Evolutionary conservation across 2,888 invertebrate species (phyloP), one percentile per base, ranked within the genome.

Genomic region (Macrophya annulata): DNA sequence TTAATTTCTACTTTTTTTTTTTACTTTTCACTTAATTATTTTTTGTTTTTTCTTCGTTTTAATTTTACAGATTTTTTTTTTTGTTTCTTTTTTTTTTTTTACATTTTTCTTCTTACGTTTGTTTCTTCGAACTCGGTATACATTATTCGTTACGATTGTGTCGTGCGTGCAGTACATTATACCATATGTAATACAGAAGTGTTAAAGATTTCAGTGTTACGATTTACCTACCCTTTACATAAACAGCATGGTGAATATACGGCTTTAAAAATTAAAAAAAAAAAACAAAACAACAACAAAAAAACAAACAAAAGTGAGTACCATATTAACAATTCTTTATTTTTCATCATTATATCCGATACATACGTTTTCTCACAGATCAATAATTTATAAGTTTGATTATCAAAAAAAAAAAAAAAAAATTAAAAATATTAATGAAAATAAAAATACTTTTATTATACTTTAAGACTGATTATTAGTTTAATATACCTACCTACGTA

Each of bases 181-280:
- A 31, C 31, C 31, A 21, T 68, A 71, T 68, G 10, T 68, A 68
- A 17, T 71, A n/a, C 31, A 17, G 15, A 37, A 71, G 71, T 71
- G 71, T 40, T 8, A 71, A 31, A 17, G 68, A 68, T 68, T 71
- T 40, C 71, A 71, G 40, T 55, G 25, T n/a, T 77, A 31, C 77
- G 31, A 8, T 77, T 55, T n/a, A n/a, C n/a, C 25, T 48, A 76
- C 12, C 48, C 37, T 31, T 15, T n/a, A n/a, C 17, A 71, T 76
- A 43, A 55, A 77, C 77, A 51, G 77, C 55, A 59, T 77, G 77
- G 77, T 51, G 55, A 37, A 77, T 77, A 37, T 77, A 55, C 77
- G 37, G n/a, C 55, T 77, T 37, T 77, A 77, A 77, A 76, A 31
- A 25, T 21, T 51, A 51, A 31, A 31, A 31, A 31, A 31, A 31